phyloP scores from a whole-genome alignment of 2,797 vertebrate genomes.

The Pagetopsis macropterus region DNA sequence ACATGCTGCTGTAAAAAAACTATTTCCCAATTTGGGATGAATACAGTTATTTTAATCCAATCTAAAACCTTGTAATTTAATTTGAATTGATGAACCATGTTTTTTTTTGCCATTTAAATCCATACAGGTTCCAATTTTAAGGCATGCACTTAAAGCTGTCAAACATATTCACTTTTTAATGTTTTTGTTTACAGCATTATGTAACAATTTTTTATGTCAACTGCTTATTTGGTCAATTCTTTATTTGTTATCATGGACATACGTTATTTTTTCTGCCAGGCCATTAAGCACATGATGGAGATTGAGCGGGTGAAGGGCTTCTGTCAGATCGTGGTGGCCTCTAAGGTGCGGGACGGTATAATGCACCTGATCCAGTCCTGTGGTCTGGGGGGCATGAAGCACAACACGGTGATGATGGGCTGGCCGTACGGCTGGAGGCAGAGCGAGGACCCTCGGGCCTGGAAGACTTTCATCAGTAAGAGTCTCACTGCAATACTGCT shows the following conservation, averaged over 20 bases:
- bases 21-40: too few relatives aligned
- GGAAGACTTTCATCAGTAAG: slow-evolving; percentile 99
- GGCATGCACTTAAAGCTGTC: neutral
- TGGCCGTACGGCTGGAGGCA: slow-evolving; percentile 99
- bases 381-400: slow-evolving; percentile 97
- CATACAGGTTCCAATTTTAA: neutral
- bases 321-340: slow-evolving; percentile 95
- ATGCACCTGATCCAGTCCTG: slow-evolving; percentile 97
- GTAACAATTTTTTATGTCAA: neutral
- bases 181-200: neutral
- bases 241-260: neutral
- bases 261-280: slow-evolving; percentile 75
- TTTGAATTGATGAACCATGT: neutral
- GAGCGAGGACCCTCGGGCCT: slow-evolving; percentile 96
- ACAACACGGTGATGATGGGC: slow-evolving; percentile 97
- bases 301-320: slow-evolving; percentile 98
- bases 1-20: too few relatives aligned
- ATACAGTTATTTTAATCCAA: too few relatives aligned
- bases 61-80: neutral
- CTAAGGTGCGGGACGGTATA: slow-evolving; percentile 93
- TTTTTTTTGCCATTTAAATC: neutral
- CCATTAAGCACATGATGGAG: slow-evolving; percentile 99
- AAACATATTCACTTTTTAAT: neutral
- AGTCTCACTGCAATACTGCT: slow-evolving; percentile 11
- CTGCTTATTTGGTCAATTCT: neutral